phyloP scores from a whole-genome alignment of 2,888 invertebrate genomes.

The Sinhomidia bicolor region DNA sequence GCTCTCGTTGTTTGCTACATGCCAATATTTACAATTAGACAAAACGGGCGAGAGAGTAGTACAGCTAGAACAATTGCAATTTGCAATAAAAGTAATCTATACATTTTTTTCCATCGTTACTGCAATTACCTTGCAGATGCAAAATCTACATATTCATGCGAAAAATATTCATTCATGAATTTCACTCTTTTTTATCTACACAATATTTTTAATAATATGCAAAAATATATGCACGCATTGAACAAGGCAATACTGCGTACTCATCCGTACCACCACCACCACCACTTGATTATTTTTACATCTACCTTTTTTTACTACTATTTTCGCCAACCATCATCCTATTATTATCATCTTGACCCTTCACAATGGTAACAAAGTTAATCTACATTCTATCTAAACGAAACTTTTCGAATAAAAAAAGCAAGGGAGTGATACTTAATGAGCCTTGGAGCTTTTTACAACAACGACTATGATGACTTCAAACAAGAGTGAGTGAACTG shows the following conservation, averaged over 20 bases:
- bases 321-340: conserved; percentile 21
- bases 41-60: no score
- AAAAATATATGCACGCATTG: not conserved
- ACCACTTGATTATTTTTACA: conserved; percentile 16
- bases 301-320: not conserved
- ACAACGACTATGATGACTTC: not conserved
- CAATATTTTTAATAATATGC: conserved; percentile 7
- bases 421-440: not conserved
- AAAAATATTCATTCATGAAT: conserved; percentile 29
- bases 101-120: not conserved
- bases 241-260: not conserved
- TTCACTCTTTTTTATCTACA: conserved; percentile 42
- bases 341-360: conserved; percentile 43
- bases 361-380: conserved; percentile 28
- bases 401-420: not conserved
- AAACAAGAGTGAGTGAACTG: conserved; percentile 1
- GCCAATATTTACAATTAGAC: not conserved
- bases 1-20: not conserved
- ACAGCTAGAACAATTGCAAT: no score
- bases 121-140: conserved; percentile 18
- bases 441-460: not conserved
- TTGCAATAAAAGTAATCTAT: not conserved
- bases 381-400: not conserved
- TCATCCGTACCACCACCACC: not conserved
- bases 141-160: conserved; percentile 42